Evolutionary conservation across 2,888 invertebrate genomes (phyloP).

Genomic region (Anthophora plumipes): DNA sequence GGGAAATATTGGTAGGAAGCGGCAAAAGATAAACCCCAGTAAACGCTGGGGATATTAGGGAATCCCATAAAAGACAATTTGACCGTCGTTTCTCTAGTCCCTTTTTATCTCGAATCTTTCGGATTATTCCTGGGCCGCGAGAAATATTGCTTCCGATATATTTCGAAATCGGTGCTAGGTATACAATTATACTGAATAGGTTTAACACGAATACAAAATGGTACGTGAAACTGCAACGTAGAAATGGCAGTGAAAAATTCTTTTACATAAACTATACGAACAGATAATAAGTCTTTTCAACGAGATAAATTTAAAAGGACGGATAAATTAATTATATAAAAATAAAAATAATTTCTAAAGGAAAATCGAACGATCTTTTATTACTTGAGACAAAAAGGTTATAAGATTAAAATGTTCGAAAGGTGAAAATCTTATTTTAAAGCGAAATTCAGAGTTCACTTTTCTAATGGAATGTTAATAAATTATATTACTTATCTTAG

Average conservation of each 20-base stretch:
- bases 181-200: conserved; percentile 13
- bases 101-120: conserved; percentile 22
- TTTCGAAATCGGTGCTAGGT: conserved; percentile 27
- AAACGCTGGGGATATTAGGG: conserved; percentile 12
- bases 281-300: too few relatives aligned
- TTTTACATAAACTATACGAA: too few relatives aligned
- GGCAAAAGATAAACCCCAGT: background rate
- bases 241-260: too few relatives aligned
- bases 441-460: too few relatives aligned
- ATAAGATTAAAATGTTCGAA: background rate
- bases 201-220: too few relatives aligned
- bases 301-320: too few relatives aligned
- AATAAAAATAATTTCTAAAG: too few relatives aligned
- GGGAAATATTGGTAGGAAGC: background rate
- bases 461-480: background rate
- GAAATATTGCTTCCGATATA: conserved; percentile 2
- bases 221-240: too few relatives aligned
- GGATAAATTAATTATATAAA: too few relatives aligned
- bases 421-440: background rate
- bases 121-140: background rate
- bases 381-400: background rate
- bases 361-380: background rate
- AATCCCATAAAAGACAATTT: conserved; percentile 19
- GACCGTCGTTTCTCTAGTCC: conserved; percentile 4
- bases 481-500: background rate